Percentiles rank a stretch among this genome's conserved stretches.
Conservation (phyloP, 2,797 vertebrate genomes). For the Fistularia tabacaria region DNA sequence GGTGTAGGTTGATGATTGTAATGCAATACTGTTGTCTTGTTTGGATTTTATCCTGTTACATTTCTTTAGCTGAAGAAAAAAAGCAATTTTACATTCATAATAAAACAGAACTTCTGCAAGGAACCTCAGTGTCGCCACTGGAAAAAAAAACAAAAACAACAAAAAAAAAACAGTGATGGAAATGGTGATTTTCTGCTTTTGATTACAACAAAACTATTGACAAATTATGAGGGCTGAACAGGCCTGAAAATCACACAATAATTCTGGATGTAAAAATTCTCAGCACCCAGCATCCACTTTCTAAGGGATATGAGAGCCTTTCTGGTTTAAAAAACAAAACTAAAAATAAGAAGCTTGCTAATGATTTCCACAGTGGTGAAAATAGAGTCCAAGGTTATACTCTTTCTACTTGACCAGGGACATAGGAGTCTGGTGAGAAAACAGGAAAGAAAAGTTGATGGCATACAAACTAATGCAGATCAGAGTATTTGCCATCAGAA, state of each 20-base stretch:
- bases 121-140: slow-evolving; percentile 49
- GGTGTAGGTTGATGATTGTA: slow-evolving; percentile 71
- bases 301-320: slow-evolving; percentile 43
- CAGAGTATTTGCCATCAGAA: too few relatives aligned
- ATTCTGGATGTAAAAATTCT: slow-evolving; percentile 62
- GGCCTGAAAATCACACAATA: slow-evolving; percentile 24
- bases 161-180: slow-evolving; percentile 32
- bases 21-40: slow-evolving; percentile 63
- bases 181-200: slow-evolving; percentile 28
- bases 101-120: slow-evolving; percentile 49
- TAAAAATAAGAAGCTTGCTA: slow-evolving; percentile 26
- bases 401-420: slow-evolving; percentile 94
- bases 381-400: slow-evolving; percentile 74
- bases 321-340: slow-evolving; percentile 23
- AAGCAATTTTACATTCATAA: slow-evolving; percentile 76
- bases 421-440: slow-evolving; percentile 81
- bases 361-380: slow-evolving; percentile 56
- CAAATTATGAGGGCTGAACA: slow-evolving; percentile 35
- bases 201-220: slow-evolving; percentile 25
- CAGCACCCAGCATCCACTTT: slow-evolving; percentile 50
- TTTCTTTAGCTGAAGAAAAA: slow-evolving; percentile 63
- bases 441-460: slow-evolving; percentile 24
- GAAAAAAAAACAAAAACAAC: slow-evolving; percentile 44
- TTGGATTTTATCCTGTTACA: slow-evolving; percentile 39
- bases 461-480: not conserved